Evolutionary conservation across 2,888 invertebrate genomes (phyloP).

Genomic region (Heliconius hortense): DNA sequence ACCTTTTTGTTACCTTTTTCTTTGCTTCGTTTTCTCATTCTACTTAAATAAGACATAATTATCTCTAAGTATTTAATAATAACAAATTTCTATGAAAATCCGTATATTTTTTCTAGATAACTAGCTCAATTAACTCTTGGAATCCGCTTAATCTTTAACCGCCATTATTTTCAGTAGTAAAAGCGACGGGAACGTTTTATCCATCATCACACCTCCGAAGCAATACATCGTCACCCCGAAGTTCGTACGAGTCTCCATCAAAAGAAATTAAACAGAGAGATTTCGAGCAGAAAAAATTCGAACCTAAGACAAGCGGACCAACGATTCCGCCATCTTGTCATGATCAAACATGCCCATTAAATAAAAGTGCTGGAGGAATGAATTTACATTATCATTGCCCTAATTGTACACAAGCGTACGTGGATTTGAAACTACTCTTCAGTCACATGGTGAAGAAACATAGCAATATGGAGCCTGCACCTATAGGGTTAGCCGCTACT

Average conservation of each 20-base stretch:
- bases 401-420: constrained; percentile 75
- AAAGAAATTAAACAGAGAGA: constrained; percentile 77
- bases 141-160: constrained; percentile 39
- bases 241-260: constrained; percentile 80
- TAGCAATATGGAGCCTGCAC: constrained; percentile 70
- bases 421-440: constrained; percentile 72
- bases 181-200: constrained; percentile 95
- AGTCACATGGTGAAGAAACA: constrained; percentile 79
- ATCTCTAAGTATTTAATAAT: too few species aligned
- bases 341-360: constrained; percentile 78
- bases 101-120: not conserved
- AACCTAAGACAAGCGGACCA: constrained; percentile 66
- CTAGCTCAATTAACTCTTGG: not conserved
- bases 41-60: too few species aligned
- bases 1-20: too few species aligned
- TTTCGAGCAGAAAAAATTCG: constrained; percentile 66
- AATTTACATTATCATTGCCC: constrained; percentile 77
- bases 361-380: constrained; percentile 75
- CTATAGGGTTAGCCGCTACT: constrained; percentile 75
- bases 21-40: too few species aligned
- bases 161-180: constrained; percentile 89
- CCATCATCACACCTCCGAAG: constrained; percentile 86
- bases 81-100: not conserved
- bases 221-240: constrained; percentile 79
- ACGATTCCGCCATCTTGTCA: constrained; percentile 82